Evolutionary conservation across 2,888 invertebrate genomes (phyloP).

Genomic region (Byasa hedistus): DNA sequence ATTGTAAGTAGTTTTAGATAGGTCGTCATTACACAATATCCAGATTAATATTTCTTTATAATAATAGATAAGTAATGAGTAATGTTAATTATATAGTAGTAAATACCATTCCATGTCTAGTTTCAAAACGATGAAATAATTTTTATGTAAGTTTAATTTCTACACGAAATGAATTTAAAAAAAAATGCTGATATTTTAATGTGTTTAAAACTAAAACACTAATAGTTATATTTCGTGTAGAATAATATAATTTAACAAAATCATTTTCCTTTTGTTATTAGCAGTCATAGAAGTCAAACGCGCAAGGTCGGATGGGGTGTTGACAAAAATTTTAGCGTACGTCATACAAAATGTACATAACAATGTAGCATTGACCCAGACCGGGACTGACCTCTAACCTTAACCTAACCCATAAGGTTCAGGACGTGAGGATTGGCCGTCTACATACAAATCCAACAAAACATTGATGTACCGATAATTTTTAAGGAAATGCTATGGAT

Average conservation of each 20-base stretch:
- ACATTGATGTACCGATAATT: constrained; percentile 26
- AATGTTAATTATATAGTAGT: too few relatives aligned
- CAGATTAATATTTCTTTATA: too few relatives aligned
- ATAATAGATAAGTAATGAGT: too few relatives aligned
- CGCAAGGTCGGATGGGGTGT: constrained; percentile 35
- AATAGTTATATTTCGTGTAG: not conserved
- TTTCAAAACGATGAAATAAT: too few relatives aligned
- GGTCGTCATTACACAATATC: too few relatives aligned
- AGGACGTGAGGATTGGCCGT: constrained; percentile 63
- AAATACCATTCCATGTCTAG: too few relatives aligned
- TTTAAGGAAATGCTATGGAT: constrained; percentile 12
- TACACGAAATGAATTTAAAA: too few relatives aligned
- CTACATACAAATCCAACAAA: constrained; percentile 32
- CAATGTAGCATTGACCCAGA: constrained; percentile 70
- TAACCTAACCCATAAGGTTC: constrained; percentile 60
- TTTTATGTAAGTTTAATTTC: too few relatives aligned
- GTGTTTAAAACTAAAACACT: not conserved
- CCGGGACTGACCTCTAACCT: constrained; percentile 56
- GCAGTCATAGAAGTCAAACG: constrained; percentile 22
- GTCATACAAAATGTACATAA: constrained; percentile 60
- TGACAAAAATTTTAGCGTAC: constrained; percentile 51
- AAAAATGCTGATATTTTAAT: not conserved
- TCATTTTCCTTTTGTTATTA: constrained; percentile 9
- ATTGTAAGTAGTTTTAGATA: too few relatives aligned
- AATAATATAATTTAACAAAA: not conserved